These are phyloP conservation scores for Columba janthina DNA, from an alignment of 2,113 vertebrate species.

Conservation along the genomic window DNA sequence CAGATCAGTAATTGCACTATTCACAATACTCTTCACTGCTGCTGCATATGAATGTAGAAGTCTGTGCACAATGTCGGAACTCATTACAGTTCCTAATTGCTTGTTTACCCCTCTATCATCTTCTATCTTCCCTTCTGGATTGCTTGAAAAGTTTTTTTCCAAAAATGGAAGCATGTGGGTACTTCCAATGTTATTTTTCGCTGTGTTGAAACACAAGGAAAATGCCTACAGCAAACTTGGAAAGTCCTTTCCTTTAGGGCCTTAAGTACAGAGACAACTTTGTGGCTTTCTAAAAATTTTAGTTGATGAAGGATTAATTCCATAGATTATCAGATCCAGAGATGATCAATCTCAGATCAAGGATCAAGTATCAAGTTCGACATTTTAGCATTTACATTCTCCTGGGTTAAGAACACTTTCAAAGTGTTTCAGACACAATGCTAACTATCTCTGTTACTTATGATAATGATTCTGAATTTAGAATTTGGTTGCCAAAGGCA, in stretches of 20 bases:
- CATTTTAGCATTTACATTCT: background rate
- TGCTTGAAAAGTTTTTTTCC: background rate
- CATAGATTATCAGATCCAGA: background rate
- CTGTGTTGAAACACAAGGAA: background rate
- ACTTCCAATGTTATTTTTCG: background rate
- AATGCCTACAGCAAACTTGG: background rate
- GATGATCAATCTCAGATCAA: background rate
- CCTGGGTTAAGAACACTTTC: background rate
- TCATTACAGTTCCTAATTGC: background rate
- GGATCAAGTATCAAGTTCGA: background rate
- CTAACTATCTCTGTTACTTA: background rate
- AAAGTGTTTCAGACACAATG: background rate
- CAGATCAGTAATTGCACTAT: background rate
- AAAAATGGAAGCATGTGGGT: background rate
- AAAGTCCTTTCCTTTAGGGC: background rate
- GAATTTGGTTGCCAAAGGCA: background rate
- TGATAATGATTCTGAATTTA: background rate
- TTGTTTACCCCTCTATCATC: background rate
- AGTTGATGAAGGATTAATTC: background rate
- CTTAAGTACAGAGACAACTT: background rate
- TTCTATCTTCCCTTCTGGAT: background rate
- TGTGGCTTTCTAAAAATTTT: background rate
- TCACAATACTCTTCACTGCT: background rate
- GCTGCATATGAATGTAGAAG: rapidly evolving
- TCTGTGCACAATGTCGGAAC: background rate